Percentiles rank a stretch among this genome's conserved stretches.
Evolutionary conservation across 2,113 vertebrate species (phyloP).

Genomic region (Camelus bactrianus): DNA sequence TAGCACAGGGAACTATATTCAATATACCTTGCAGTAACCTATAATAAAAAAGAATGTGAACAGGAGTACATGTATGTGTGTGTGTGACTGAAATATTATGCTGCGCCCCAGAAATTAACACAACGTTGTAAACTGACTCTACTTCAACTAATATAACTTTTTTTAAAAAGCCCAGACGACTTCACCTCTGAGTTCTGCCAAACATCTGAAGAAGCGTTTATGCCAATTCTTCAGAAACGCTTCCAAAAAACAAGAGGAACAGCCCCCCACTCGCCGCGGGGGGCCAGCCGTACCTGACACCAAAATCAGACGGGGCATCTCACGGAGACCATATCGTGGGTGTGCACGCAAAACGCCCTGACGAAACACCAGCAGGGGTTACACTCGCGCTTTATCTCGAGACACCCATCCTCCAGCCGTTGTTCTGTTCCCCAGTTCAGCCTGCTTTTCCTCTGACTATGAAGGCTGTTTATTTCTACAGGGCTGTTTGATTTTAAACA

Average conservation of each 20-base stretch:
- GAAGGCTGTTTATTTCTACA: not conserved
- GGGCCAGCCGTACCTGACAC: fast-evolving
- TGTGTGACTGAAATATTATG: no score
- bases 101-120: no score
- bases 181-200: not conserved
- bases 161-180: not conserved
- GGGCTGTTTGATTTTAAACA: not conserved
- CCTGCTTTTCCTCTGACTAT: no score
- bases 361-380: no score
- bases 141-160: no score
- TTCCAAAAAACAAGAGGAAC: not conserved
- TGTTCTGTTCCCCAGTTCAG: not conserved
- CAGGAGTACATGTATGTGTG: no score
- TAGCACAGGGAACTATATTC: no score
- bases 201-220: not conserved
- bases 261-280: not conserved
- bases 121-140: no score
- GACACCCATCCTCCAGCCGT: not conserved
- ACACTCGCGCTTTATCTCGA: not conserved
- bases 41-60: no score
- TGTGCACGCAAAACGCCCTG: not conserved
- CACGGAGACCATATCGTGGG: no score
- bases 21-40: no score
- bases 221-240: not conserved
- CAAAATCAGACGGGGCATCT: not conserved